Evolutionary conservation across 2,113 vertebrate genomes (phyloP), one percentile per base, ranked within the genome.

Genomic region (Motacilla alba): DNA sequence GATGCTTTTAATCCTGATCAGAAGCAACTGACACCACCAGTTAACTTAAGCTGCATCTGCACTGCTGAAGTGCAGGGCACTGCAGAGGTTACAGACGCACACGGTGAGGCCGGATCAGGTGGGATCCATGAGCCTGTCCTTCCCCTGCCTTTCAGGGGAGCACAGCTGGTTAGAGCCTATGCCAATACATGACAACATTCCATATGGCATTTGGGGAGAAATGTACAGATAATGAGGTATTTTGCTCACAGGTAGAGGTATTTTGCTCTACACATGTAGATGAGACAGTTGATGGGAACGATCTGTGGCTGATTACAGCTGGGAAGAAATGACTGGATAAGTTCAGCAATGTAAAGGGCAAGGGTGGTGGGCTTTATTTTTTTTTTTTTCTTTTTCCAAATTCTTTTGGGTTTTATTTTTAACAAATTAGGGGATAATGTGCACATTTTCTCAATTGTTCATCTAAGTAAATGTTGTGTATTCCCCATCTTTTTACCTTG

Each of bases 161-260:
- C 60, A 82, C 44, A 67, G 49, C 23, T 66, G 59, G 17, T 27
- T 63, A 11, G 1, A 83, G 55, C 23, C 60, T 10, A 2, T 10
- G 47, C 23, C 13, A 21, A 7, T 30, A 44, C 0, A 0, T 22
- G 37, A 3, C 26, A 43, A 52, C 1, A 1, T 72, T 59, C 69
- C 30, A 19, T 8, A 6, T 19, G 37, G 28, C 30, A 53, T 53
- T 49, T 46, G 19, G 44, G 56, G 39, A 90, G 33, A 84, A 72
- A 59, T 13, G 14, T 9, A 33, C 30, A 13, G 18, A 28, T 56
- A 4, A 13, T 0, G 1, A 79, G 46, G 28, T 53, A 10, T 80
- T 88, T 67, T 86, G 55, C 35, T 86, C 33, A 23, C 20, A 44
- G 46, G 17, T 22, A 56, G 31, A n/a, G 9, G 55, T n/a, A 33